phyloP scores from a whole-genome alignment of 2,797 vertebrate species.

The Phyllotis vaccarum region DNA sequence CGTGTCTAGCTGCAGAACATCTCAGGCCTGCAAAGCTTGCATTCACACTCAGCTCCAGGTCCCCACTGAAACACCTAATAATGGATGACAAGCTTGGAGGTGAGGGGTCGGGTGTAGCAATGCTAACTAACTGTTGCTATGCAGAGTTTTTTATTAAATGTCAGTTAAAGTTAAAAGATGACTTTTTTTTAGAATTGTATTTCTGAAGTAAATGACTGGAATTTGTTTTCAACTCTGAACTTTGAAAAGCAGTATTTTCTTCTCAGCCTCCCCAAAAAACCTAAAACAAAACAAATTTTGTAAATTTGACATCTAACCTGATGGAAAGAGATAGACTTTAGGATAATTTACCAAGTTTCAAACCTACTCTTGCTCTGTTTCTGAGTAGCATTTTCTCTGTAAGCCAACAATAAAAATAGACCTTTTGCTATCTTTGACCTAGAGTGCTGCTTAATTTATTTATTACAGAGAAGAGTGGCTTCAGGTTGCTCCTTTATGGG shows the following conservation, averaged over 20 bases:
- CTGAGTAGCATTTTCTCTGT: constrained; percentile 27
- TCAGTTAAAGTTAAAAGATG: constrained; percentile 2
- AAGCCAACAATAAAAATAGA: constrained; percentile 58
- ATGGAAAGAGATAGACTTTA: not conserved
- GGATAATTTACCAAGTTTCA: constrained; percentile 38
- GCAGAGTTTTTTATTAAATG: constrained; percentile 44
- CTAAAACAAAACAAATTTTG: not conserved
- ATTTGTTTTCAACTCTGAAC: constrained; percentile 42
- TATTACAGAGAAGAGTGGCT: constrained; percentile 72
- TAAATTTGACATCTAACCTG: constrained; percentile 55
- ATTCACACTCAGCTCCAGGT: not conserved
- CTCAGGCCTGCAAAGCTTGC: not conserved
- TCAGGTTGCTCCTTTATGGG: constrained; percentile 79
- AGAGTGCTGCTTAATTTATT: constrained; percentile 80
- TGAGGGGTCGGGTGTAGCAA: not conserved
- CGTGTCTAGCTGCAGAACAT: not conserved
- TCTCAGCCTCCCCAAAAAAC: not conserved
- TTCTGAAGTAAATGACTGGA: constrained; percentile 28
- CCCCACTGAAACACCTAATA: not conserved
- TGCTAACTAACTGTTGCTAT: not conserved
- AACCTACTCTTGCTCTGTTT: constrained; percentile 11
- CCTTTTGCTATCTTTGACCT: constrained; percentile 68
- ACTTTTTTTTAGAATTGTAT: not conserved
- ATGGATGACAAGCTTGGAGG: not conserved
- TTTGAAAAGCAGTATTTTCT: constrained; percentile 45